Conservation (phyloP, 2,888 invertebrate species). For the Erannis defoliaria region DNA sequence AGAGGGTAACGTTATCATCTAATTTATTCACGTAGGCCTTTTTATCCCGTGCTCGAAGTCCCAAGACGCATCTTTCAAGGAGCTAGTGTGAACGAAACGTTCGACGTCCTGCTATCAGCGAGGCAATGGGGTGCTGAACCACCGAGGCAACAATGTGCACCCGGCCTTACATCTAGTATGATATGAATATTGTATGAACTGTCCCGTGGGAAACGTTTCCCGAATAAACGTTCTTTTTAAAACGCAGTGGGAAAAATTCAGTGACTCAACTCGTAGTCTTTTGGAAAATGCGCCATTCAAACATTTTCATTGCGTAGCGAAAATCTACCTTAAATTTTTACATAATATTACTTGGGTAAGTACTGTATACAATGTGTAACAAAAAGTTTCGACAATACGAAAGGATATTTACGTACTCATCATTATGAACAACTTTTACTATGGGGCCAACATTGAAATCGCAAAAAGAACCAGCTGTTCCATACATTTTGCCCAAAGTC, state of each 20-base stretch:
- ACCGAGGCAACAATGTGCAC: conserved; percentile 49
- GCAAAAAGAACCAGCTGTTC: too few species aligned
- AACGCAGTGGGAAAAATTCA: conserved; percentile 66
- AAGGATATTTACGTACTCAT: too few species aligned
- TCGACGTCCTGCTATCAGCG: conserved; percentile 24
- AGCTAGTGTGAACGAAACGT: conserved; percentile 14
- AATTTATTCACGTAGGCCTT: conserved; percentile 34
- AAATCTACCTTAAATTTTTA: too few species aligned
- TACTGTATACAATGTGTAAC: too few species aligned
- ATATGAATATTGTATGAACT: conserved; percentile 80
- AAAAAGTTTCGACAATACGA: too few species aligned
- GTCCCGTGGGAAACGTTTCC: conserved; percentile 70
- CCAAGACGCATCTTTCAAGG: conserved; percentile 37
- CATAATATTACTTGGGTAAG: too few species aligned
- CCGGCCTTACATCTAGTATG: conserved; percentile 66
- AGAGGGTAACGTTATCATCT: conserved; percentile 22
- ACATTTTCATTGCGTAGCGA: too few species aligned
- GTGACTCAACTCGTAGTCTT: conserved; percentile 54
- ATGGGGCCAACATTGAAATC: too few species aligned
- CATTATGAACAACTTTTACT: too few species aligned
- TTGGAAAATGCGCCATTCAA: conserved; percentile 3
- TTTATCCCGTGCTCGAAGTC: conserved; percentile 30
- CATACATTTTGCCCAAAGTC: too few species aligned
- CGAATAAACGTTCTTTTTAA: conserved; percentile 74
- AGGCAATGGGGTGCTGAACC: conserved; percentile 12